Evolutionary conservation across 2,888 invertebrate species (phyloP), one percentile per base, ranked within the genome.

Genomic region (Stictocephala bisonia): DNA sequence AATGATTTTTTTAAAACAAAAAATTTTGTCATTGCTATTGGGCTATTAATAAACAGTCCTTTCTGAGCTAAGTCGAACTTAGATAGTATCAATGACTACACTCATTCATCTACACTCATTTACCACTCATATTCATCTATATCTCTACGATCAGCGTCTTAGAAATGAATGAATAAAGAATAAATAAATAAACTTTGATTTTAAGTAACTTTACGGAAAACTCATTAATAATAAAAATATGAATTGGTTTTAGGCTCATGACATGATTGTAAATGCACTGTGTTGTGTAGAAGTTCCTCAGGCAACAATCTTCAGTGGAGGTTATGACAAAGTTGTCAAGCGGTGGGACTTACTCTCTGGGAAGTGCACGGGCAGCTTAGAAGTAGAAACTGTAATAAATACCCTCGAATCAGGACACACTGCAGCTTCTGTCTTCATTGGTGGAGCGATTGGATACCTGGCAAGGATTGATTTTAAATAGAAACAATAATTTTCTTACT

Each of bases 391-490:
- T 2, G 82, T 81, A 77, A 81, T 89, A 40, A 88, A 87, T 64
- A 84, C 85, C 75, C 76, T 89, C 50, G n/a, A n/a, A n/a, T n/a
- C n/a, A n/a, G n/a, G n/a, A n/a, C n/a, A n/a, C n/a, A 84, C 85
- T 26, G 81, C 84, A 4, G 84, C 82, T 15, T 82, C 83, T 75
- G 84, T 86, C 4, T 90, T 87, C 84, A 87, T 87, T 0, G 89
- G 86, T 0, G 88, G 88, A 9, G 86, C 87, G 84, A 88, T 89
- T 77, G 89, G 89, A 15, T 82, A 82, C 71, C 82, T 89, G 41
- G 83, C 84, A 60, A 81, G 86, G 7, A 82, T 86, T 44, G 40
- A 6, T 13, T 60, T 60, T 22, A 9, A 60, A 22, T 60, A 20
- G 44, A 35, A n/a, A n/a, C n/a, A n/a, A n/a, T n/a, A n/a, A n/a